A percentile compares a stretch with the other conserved stretches of the same genome.
These are phyloP conservation scores for Oasisia sp. DNA, from an alignment of 2,888 invertebrate species.

Conservation along the genomic window DNA sequence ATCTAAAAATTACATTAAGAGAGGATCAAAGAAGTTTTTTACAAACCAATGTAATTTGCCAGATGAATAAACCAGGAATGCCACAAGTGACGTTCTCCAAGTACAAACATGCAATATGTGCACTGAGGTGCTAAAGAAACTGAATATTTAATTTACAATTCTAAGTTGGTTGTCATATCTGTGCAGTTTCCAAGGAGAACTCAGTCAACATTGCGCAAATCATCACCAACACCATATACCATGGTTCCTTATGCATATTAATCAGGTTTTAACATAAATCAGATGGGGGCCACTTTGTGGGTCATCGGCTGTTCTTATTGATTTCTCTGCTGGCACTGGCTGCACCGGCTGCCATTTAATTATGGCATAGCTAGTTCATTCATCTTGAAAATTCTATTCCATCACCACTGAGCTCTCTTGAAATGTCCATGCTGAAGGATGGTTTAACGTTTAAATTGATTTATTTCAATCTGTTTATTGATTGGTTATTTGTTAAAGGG, in stretches of 20 bases:
- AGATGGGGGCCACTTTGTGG: neutral
- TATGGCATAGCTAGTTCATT: neutral
- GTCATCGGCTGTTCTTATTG: neutral
- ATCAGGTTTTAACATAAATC: neutral
- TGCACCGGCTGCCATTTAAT: neutral
- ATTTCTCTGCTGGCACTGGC: neutral
- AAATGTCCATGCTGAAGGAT: neutral
- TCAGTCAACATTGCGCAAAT: neutral
- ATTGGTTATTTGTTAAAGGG: neutral
- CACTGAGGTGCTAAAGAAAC: neutral
- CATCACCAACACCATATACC: neutral
- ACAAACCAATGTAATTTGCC: neutral
- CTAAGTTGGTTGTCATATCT: neutral
- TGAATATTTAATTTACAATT: neutral
- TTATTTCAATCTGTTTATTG: neutral
- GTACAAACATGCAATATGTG: neutral
- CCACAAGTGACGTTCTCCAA: neutral
- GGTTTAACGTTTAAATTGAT: neutral
- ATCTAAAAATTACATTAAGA: neutral
- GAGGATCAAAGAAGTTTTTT: neutral
- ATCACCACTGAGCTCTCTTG: neutral
- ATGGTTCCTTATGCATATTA: neutral
- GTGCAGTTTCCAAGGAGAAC: constrained; percentile 11
- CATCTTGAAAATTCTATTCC: neutral
- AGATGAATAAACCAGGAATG: neutral